Base-by-base conservation (phyloP, 2,113 vertebrate genomes). In the Progne subis region DNA sequence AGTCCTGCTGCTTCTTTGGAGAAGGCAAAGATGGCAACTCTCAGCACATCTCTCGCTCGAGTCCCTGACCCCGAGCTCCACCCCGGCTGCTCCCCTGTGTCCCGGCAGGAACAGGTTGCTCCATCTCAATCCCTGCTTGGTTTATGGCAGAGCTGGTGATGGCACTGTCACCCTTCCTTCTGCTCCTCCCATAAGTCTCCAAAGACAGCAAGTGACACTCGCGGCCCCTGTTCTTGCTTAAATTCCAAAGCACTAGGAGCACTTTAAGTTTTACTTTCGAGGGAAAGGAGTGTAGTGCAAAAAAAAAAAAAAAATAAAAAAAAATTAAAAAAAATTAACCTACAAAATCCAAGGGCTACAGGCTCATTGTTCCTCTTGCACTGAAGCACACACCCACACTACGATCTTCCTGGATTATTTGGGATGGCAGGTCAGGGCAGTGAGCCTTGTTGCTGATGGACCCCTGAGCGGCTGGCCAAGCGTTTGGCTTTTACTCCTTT, bases 211-310 rank as follows among this genome's bases (percentile, higher is more conserved):
- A 93, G 88, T 88, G 84, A 96, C 9, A 56, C 93, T 92, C 44
- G 87, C 86, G 86, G 93, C 95, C 96, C 96, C 94, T 46, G 20
- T 90, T 96, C 96, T 96, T 95, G 94, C 96, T 98, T 97, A 90
- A 95, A 96, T 97, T 97, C 97, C 96, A 97, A 98, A 98, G 98
- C 98, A 98, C 98, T 98, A 71, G 95, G 96, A 97, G 98, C 98
- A 98, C 98, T 98, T 98, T 98, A 98, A 94, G 96, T 97, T 95
- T 94, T 94, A 96, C 92, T 96, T 92, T 57, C 47, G 67, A 93
- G 96, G 96, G 94, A 94, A 97, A 95, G 86, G 95, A 91, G 91
- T 41, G 94, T 92, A 95, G 86, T 93, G 93, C 94, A 97, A 97
- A 95, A 94, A 91, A 47, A 44, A n/a, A 31, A 20, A 34, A 41